A percentile compares a stretch with the other conserved stretches of the same genome.
Conservation (phyloP, 2,888 invertebrate species). For the Lumbricus terrestris region DNA sequence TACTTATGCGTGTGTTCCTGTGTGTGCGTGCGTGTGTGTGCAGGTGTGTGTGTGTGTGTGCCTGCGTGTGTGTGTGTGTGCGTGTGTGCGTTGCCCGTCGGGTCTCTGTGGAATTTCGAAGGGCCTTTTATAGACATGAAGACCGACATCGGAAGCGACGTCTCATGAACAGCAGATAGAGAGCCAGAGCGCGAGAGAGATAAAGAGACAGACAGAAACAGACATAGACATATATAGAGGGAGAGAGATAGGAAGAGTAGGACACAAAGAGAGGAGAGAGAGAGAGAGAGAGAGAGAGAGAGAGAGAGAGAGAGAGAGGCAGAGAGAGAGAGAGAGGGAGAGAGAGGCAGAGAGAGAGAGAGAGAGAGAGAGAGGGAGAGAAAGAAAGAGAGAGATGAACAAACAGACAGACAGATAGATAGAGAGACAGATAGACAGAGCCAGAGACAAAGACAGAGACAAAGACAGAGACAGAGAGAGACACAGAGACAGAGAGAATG, state of each 20-base stretch:
- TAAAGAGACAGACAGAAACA: neutral
- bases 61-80: no score
- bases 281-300: neutral
- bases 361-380: no score
- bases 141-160: neutral
- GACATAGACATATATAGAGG: no score
- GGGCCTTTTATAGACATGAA: neutral
- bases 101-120: neutral
- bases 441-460: neutral
- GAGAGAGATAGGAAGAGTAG: no score
- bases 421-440: neutral
- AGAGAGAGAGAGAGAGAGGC: neutral
- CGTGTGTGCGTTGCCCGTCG: neutral
- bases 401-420: neutral
- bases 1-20: no score
- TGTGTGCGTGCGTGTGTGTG: no score
- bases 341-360: neutral
- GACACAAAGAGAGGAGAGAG: no score
- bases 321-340: neutral
- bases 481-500: neutral
- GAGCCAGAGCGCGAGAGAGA: neutral
- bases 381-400: no score
- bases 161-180: neutral
- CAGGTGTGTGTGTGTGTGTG: no score
- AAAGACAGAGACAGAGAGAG: no score